Percentiles rank a stretch among this genome's conserved stretches.
Evolutionary conservation across 2,797 vertebrate genomes (phyloP).

Genomic region (Anguilla marmorata): DNA sequence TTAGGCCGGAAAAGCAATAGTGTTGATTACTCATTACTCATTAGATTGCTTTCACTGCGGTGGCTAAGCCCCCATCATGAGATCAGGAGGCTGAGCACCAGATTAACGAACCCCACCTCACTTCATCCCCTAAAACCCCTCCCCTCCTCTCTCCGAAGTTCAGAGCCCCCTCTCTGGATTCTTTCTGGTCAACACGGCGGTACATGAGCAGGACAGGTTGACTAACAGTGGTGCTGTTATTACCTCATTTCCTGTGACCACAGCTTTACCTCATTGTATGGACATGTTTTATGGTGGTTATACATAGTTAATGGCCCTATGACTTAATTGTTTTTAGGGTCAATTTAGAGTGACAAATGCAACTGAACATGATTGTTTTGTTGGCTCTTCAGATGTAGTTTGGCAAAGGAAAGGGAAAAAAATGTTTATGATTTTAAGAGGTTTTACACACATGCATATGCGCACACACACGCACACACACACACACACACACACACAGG

Average conservation of each 20-base stretch:
- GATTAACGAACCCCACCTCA: conserved; percentile 75
- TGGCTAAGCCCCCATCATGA: conserved; percentile 78
- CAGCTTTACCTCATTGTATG: conserved; percentile 67
- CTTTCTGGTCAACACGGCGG: conserved; percentile 64
- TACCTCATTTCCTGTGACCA: conserved; percentile 80
- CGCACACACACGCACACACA: background rate
- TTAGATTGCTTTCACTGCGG: conserved; percentile 81
- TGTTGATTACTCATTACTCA: conserved; percentile 84
- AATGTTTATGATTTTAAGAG: conserved; percentile 60
- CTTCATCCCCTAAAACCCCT: conserved; percentile 56
- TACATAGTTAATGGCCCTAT: conserved; percentile 72
- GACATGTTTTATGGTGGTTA: conserved; percentile 74
- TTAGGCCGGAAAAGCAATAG: conserved; percentile 79
- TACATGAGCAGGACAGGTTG: conserved; percentile 66
- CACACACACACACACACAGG: background rate
- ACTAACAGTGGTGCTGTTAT: conserved; percentile 73
- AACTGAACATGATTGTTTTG: conserved; percentile 70
- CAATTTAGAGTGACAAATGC: conserved; percentile 76
- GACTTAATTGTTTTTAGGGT: conserved; percentile 78
- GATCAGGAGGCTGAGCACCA: conserved; percentile 76
- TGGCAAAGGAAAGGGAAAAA: conserved; percentile 52
- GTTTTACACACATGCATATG: conserved; percentile 35
- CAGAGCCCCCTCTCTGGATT: conserved; percentile 56
- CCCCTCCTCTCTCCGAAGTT: conserved; percentile 40
- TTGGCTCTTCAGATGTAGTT: conserved; percentile 57